Base-by-base conservation (phyloP, 2,113 vertebrate genomes). In the Archocentrus centrarchus region DNA sequence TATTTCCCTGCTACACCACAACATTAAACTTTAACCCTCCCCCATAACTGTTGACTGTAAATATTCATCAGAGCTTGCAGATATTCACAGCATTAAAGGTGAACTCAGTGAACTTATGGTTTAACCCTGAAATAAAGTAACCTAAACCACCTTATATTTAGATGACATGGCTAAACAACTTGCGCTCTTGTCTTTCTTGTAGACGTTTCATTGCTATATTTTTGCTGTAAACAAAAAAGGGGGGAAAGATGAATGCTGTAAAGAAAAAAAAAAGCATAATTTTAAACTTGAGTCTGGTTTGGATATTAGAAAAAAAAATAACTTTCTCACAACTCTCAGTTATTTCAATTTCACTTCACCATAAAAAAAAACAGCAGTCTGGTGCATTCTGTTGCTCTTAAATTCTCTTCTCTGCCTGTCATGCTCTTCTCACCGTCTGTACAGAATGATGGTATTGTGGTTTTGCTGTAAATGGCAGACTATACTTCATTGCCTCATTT, bases 401-500 rank as follows among this genome's bases (percentile, higher is more conserved):
- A 62, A 59, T 50, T 77, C 41, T 73, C 27, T 61, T 30, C 2
- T 70, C 50, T 27, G 6, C 77, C 70, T 27, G 30, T 85, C 81
- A 82, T 13, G n/a, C 37, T 78, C 55, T 20, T 53, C 58, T 68
- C 30, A 18, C 53, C 59, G 53, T 81, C 64, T 75, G 84, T 79
- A 81, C 84, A 92, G 91, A 94, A 94, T 86, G 86, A 85, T 8
- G 24, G 41, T 73, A 93, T 92, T 95, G 92, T 94, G 88, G 76
- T 89, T 47, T 22, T 47, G 86, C 88, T 87, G 88, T 90, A 90
- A 83, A 87, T 88, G 90, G 73, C 88, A 75, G 85, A 80, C 83
- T 80, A 53, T 81, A 77, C 90, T 90, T 87, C 83, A 89, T 87
- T 81, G 91, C 88, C 89, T 92, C 89, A 92, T 95, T 93, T 95